A percentile compares a stretch with the other conserved stretches of the same genome.
phyloP scores from a whole-genome alignment of 1,140 invertebrate species.

The Portunus trituberculatus region DNA sequence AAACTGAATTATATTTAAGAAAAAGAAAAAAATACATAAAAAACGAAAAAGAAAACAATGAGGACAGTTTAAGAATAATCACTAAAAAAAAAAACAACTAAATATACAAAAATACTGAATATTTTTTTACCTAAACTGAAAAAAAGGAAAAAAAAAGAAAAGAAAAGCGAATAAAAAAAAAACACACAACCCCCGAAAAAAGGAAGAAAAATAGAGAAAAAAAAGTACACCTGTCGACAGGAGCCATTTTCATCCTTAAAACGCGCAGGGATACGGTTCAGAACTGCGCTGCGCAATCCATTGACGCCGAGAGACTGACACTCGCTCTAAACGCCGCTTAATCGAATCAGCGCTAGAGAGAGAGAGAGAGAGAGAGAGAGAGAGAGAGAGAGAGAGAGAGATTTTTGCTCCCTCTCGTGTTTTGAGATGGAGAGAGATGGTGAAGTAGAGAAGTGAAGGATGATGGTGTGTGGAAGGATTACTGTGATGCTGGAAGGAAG shows the following conservation, averaged over 20 bases:
- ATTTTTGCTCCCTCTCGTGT: background rate
- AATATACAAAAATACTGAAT: too few species aligned
- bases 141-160: too few species aligned
- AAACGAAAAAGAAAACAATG: too few species aligned
- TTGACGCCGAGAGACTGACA: background rate
- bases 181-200: too few species aligned
- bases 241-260: background rate
- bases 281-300: too few species aligned
- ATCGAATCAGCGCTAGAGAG: background rate
- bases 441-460: background rate
- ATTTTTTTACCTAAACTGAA: too few species aligned
- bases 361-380: slow-evolving; percentile 20
- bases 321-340: background rate
- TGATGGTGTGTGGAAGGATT: background rate
- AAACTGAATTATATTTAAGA: background rate
- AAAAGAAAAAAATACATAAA: too few species aligned
- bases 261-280: background rate
- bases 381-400: slow-evolving; percentile 20
- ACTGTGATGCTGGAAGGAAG: background rate
- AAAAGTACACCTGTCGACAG: background rate
- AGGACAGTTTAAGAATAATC: too few species aligned
- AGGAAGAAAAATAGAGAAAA: too few species aligned
- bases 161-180: too few species aligned
- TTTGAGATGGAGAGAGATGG: background rate
- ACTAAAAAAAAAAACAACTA: too few species aligned